phyloP scores from a whole-genome alignment of 2,797 vertebrate genomes.

The Zenarchopterus dispar region DNA sequence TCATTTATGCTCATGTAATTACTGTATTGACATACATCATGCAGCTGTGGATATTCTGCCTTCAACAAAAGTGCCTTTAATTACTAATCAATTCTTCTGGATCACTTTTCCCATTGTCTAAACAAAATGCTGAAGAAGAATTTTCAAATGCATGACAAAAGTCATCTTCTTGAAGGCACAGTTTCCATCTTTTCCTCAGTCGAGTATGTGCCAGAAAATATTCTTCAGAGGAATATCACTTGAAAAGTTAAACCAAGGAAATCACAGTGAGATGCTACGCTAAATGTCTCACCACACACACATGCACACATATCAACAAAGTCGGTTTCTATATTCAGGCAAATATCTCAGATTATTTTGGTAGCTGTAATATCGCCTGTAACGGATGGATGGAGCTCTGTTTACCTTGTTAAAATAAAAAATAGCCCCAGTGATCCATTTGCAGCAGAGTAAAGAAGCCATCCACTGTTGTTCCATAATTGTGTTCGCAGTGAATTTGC shows the following conservation, averaged over 20 bases:
- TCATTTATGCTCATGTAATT: no score
- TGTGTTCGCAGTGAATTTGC: constrained; percentile 30
- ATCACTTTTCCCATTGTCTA: no score
- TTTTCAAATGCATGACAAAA: no score
- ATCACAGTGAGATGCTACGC: background rate
- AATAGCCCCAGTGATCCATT: constrained; percentile 12
- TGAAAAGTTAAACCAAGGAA: background rate
- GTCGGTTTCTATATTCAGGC: background rate
- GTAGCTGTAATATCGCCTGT: constrained; percentile 11
- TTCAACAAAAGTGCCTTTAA: no score
- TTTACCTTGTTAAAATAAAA: constrained; percentile 34
- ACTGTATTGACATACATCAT: no score
- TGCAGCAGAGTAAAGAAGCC: constrained; percentile 26
- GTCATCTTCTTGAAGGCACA: no score
- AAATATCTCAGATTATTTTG: background rate
- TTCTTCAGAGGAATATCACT: background rate
- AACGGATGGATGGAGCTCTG: constrained; percentile 13
- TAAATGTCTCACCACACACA: background rate
- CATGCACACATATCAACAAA: background rate
- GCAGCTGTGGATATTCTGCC: no score
- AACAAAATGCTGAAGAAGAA: no score
- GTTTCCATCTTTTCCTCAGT: no score
- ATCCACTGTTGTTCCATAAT: constrained; percentile 16
- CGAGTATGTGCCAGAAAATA: background rate
- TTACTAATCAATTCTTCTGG: no score